Conservation (phyloP, 2,797 vertebrate genomes). For the Coluber constrictor region DNA sequence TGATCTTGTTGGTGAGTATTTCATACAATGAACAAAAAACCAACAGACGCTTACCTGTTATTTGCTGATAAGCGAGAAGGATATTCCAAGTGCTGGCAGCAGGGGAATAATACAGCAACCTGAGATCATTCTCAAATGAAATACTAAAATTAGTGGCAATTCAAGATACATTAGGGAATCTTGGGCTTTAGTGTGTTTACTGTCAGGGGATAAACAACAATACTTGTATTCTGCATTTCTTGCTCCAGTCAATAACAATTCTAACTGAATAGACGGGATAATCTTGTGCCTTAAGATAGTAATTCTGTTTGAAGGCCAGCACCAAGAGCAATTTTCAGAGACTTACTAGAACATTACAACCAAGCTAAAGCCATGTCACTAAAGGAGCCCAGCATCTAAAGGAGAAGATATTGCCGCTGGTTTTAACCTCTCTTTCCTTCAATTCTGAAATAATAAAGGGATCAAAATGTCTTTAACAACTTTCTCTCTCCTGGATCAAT, state of each 20-base stretch:
- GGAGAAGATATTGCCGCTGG: constrained; percentile 1
- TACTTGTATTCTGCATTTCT: neutral
- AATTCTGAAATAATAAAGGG: constrained; percentile 1
- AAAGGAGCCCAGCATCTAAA: fast-evolving
- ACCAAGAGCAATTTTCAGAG: neutral
- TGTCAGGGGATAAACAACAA: neutral
- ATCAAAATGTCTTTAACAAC: constrained; percentile 42
- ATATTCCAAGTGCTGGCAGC: constrained; percentile 33
- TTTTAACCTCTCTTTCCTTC: constrained; percentile 10
- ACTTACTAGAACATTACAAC: fast-evolving
- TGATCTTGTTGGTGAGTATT: constrained; percentile 26
- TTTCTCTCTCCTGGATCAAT: constrained; percentile 32
- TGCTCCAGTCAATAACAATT: neutral
- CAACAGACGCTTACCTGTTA: constrained; percentile 13
- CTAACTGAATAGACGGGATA: neutral
- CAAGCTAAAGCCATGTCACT: neutral
- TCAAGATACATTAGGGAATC: neutral
- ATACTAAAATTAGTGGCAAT: constrained; percentile 21
- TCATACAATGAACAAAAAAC: neutral
- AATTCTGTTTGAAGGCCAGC: neutral
- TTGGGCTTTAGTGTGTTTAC: neutral
- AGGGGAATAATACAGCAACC: constrained; percentile 23
- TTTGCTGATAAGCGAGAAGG: neutral
- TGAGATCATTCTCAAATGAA: constrained; percentile 9
- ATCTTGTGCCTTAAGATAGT: neutral